phyloP scores from a whole-genome alignment of 1,140 invertebrate genomes.

The Bombus waltoni region DNA sequence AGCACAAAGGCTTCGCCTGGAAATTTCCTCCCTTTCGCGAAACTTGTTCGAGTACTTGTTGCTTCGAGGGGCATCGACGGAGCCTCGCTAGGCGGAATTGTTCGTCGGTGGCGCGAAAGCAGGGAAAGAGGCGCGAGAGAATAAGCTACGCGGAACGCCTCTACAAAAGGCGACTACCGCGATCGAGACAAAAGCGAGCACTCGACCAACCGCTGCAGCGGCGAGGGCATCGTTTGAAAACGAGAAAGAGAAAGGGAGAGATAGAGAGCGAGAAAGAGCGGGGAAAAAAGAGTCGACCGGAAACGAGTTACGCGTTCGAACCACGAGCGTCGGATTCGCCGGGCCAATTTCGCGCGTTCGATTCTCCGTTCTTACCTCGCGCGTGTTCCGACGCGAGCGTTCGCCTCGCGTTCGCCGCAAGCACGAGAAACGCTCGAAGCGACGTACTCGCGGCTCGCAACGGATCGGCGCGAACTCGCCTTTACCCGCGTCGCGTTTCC shows the following conservation, averaged over 20 bases:
- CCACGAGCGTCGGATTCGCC: background rate
- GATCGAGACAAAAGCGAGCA: no score
- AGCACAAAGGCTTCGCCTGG: no score
- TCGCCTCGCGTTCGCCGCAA: background rate
- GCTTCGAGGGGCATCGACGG: no score
- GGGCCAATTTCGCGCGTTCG: background rate
- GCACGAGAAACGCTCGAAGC: background rate
- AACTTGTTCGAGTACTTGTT: background rate
- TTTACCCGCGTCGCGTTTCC: constrained; percentile 30
- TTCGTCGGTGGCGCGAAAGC: no score
- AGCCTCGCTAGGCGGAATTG: no score
- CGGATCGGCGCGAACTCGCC: background rate
- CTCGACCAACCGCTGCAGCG: no score
- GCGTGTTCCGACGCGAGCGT: background rate
- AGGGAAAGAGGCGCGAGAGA: no score
- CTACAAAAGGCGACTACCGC: no score
- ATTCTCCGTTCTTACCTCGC: background rate
- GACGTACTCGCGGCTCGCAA: no score
- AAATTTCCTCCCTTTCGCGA: background rate
- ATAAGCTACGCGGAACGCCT: no score
- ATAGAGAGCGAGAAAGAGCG: background rate
- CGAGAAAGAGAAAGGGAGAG: no score
- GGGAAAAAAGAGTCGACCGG: background rate
- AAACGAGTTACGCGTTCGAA: background rate
- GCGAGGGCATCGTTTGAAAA: no score